Base-by-base conservation (phyloP, 2,888 invertebrate genomes). In the Ormyrus thymus region DNA sequence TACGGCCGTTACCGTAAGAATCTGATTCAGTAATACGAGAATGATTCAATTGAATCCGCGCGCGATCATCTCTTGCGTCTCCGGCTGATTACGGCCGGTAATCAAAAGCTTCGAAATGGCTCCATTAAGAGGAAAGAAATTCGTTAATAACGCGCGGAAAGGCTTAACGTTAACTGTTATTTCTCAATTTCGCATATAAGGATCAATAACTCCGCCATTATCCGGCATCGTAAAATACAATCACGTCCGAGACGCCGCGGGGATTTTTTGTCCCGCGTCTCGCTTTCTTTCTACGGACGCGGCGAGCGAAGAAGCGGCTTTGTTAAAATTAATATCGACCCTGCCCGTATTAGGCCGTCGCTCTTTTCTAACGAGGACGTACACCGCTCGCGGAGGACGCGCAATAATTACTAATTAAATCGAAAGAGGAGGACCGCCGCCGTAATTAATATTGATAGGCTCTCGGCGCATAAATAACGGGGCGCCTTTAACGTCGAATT, bases 311-410 rank as follows among this genome's bases (percentile, higher is more conserved):
- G 51, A 76, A 56, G 13, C 50, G 61, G 68, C 73, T 73, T 68
- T 68, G 53, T 61, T 68, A 73, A 78, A 68, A 69, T 73, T 69
- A 74, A 78, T 72, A 73, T 48, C 77, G 53, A 13, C 73, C 50
- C 11, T 50, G 1, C 29, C 78, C 73, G 45, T 73, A 69, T 78
- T 73, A 55, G 78, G 68, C 8, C 11, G 55, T 8, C 69, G 45
- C 58, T 62, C 68, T 48, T 69, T 62, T 69, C 68, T 73, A 73
- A 73, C 62, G 46, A 78, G 48, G 46, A 65, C 48, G 11, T 5
- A 10, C 10, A 0, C 8, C 1, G 11, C 0, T 45, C 43, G 46
- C 6, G 13, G 56, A 50, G 43, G 11, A 51, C 13, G 15, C 64
- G 29, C 7, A 7, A 11, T 46, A 56, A 70, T 70, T 62, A 69